Evolutionary conservation across 2,797 vertebrate species (phyloP), one percentile per base, ranked within the genome.

Genomic region (Crenuchus spilurus): DNA sequence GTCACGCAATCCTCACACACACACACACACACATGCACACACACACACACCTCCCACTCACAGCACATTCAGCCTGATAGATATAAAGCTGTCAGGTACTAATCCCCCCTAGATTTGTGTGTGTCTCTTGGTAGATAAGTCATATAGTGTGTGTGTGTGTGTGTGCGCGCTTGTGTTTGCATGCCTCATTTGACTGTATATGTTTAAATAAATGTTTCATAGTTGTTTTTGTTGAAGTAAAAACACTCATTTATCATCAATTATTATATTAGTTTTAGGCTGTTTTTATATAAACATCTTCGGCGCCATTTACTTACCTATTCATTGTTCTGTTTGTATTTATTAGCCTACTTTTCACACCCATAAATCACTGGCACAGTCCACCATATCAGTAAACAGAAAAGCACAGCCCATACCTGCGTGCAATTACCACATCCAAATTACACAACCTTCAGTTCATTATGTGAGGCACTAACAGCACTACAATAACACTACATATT

Each of bases 1-100:
- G 88, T 93, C 92, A 92, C 83, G 77, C 86, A 91, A 88, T 54
- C 79, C 72, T 85, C 80, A 77, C 82, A 62, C 82, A 91, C 88
- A 92, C 91, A 91, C 83, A 71, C 84, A 90, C 33, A 88, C 49
- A 79, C 76, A 83, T 78, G 79, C 84, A 72, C 71, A 62, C 82
- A 64, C 80, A 88, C 75, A 72, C 80, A 86, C 77, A 80, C 81
- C 71, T 79, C 70, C 80, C 82, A 73, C 84, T 84, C 80, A 78
- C 84, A 84, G 83, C 86, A 82, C 72, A 79, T 81, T 83, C 76
- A 83, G 80, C 83, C 52, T 88, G 85, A 90, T 85, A 86, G 83
- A 84, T 84, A 74, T 55, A 82, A 48, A 72, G 33, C 82, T 83
- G 84, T 71, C 79, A 78, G 77, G 78, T 81, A 57, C 68, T 70